Conservation (phyloP, 2,113 vertebrate genomes). For the Symphodus melops region DNA sequence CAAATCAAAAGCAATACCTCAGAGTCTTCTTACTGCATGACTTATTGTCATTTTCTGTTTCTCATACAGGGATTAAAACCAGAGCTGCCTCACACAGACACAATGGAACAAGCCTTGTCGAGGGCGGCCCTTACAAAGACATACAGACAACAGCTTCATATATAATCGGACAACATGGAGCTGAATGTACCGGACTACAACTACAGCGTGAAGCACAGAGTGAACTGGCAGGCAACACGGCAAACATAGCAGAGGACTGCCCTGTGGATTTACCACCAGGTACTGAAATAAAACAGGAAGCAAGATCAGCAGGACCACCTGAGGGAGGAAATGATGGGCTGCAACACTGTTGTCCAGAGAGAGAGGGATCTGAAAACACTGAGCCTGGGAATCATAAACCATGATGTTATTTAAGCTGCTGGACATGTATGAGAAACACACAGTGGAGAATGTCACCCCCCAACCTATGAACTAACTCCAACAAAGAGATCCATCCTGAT, state of each 20-base stretch:
- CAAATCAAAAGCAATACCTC: too few relatives aligned
- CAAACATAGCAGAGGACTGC: conserved; percentile 16
- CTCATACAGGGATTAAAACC: conserved; percentile 36
- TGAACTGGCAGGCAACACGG: not conserved
- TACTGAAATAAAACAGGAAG: conserved; percentile 21
- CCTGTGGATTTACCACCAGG: not conserved
- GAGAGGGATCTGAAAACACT: conserved; percentile 17
- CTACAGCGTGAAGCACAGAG: conserved; percentile 17
- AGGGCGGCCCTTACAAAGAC: conserved; percentile 41
- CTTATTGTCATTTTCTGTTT: not conserved
- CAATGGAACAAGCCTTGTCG: conserved; percentile 57
- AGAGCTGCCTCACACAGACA: conserved; percentile 30
- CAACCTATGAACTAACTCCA: not conserved
- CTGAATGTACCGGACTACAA: conserved; percentile 15
- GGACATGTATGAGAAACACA: not conserved
- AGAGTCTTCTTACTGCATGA: not conserved
- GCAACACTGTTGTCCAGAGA: conserved; percentile 6
- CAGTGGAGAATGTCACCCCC: not conserved
- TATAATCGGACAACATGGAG: not conserved
- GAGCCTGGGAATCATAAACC: conserved; percentile 1
- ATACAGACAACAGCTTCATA: conserved; percentile 24
- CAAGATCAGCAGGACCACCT: conserved; percentile 2
- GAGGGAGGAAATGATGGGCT: conserved; percentile 23
- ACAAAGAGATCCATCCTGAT: not conserved
- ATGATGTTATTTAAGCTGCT: not conserved